Conservation (phyloP, 1,140 invertebrate genomes). For the Idris sp. region DNA sequence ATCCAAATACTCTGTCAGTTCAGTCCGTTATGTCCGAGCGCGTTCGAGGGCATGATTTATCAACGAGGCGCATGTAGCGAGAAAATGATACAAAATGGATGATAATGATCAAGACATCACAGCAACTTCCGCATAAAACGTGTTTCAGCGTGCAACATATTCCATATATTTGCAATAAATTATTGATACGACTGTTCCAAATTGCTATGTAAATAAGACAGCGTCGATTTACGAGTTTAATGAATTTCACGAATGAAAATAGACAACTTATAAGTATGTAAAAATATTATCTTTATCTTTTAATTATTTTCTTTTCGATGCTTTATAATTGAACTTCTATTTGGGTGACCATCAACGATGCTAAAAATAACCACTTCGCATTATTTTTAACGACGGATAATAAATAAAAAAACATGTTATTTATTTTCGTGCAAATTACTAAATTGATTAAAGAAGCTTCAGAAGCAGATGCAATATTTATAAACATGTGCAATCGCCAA, state of each 20-base stretch:
- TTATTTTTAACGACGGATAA: too few relatives aligned
- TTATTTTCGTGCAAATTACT: too few relatives aligned
- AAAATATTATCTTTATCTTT: not conserved
- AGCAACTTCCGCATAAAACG: slow-evolving; percentile 46
- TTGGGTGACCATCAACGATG: too few relatives aligned
- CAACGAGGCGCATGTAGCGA: slow-evolving; percentile 67
- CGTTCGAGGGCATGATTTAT: slow-evolving; percentile 71
- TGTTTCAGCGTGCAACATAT: slow-evolving; percentile 38
- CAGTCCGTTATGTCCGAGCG: slow-evolving; percentile 43
- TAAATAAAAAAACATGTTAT: too few relatives aligned
- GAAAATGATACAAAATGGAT: slow-evolving; percentile 75
- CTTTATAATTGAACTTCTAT: too few relatives aligned
- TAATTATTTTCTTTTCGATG: not conserved
- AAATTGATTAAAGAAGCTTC: too few relatives aligned
- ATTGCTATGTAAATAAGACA: slow-evolving; percentile 38
- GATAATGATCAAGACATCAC: slow-evolving; percentile 55
- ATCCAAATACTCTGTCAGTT: slow-evolving; percentile 64
- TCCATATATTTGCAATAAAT: slow-evolving; percentile 56
- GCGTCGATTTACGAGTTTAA: slow-evolving; percentile 23
- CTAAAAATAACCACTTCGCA: too few relatives aligned
- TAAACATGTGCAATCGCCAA: too few relatives aligned
- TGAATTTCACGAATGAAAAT: slow-evolving; percentile 22
- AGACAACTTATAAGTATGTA: not conserved
- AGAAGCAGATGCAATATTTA: too few relatives aligned
- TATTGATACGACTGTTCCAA: slow-evolving; percentile 36